Evolutionary conservation across 2,797 vertebrate genomes (phyloP), one percentile per base, ranked within the genome.

Genomic region (Acrossocheilus fasciatus): DNA sequence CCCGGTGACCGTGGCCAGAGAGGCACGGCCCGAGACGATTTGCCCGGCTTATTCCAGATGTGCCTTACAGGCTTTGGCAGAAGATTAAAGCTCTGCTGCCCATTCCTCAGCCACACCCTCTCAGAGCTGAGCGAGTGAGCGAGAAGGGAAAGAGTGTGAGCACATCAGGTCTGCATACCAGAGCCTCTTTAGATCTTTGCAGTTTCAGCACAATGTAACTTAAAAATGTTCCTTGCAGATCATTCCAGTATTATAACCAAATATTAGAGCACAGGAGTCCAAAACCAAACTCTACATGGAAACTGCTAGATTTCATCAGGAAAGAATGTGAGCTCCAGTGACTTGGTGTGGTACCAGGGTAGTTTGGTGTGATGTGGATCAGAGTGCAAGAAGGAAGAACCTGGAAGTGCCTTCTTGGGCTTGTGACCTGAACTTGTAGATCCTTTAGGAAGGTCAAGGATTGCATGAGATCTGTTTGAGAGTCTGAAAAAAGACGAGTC

Each of bases 1-100:
- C 76, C 76, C 5, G 81, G 30, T 86, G 87, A 85, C 87, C 57
- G 45, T 62, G 82, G 52, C 62, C 81, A 83, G 76, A 86, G 62
- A 86, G 47, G 57, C 79, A 50, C 57, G 47, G 83, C 83, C 86
- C 12, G 15, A 78, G 68, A 78, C 36, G 36, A 50, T 83, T 39
- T 72, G 73, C 52, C 86, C 18, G 12, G 87, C 45, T 84, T 75
- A 34, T 77, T 81, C 83, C 88, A 86, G 81, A 89, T 89, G 86
- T 83, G 45, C 69, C 59, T 85, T 54, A 73, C 79, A 73, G 76
- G 39, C 77, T 80, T 69, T 82, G 77, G 59, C 78, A 36, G 54
- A 30, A 57, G 72, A 89, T 77, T 36, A 85, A 82, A 87, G 83
- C 74, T 72, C 45, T 14, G 66, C 62, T 80, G 43, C 59, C 86